Conservation (phyloP, 2,888 invertebrate genomes). For the Bembecia ichneumoniformis region DNA sequence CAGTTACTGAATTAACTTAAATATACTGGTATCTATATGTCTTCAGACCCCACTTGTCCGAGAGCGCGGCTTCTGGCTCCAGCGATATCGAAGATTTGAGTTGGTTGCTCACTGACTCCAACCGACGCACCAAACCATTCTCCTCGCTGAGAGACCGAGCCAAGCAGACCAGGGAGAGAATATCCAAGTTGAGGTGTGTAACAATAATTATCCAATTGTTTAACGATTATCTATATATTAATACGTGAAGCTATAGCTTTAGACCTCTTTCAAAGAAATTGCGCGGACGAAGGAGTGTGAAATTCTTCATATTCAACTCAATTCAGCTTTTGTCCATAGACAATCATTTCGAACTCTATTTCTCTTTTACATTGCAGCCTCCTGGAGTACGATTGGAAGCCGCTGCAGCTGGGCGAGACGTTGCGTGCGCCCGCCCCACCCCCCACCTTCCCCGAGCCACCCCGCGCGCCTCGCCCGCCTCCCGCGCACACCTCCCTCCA, state of each 20-base stretch:
- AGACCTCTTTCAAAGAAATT: too few relatives aligned
- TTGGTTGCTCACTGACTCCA: slow-evolving; percentile 79
- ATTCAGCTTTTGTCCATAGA: too few relatives aligned
- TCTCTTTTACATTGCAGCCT: slow-evolving; percentile 24
- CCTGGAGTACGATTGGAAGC: slow-evolving; percentile 65
- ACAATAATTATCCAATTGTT: not conserved
- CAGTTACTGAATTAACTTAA: too few relatives aligned
- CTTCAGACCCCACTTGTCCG: slow-evolving; percentile 75
- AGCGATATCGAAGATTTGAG: slow-evolving; percentile 74
- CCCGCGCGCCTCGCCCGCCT: slow-evolving; percentile 8
- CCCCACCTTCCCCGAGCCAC: slow-evolving; percentile 8
- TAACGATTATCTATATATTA: not conserved
- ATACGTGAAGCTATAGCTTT: too few relatives aligned
- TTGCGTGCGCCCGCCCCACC: slow-evolving; percentile 5
- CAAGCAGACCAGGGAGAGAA: slow-evolving; percentile 47
- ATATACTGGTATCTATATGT: too few relatives aligned
- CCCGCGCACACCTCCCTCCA: slow-evolving; percentile 10
- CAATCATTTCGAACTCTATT: too few relatives aligned
- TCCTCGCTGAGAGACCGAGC: slow-evolving; percentile 72
- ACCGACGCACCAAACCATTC: slow-evolving; percentile 75
- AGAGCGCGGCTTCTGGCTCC: slow-evolving; percentile 72
- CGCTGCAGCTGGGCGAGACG: slow-evolving; percentile 33
- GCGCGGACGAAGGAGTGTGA: too few relatives aligned
- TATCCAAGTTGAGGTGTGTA: slow-evolving; percentile 49
- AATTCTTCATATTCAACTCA: too few relatives aligned